Evolutionary conservation across 2,888 invertebrate species (phyloP).

Genomic region (Mycalesis mineus): DNA sequence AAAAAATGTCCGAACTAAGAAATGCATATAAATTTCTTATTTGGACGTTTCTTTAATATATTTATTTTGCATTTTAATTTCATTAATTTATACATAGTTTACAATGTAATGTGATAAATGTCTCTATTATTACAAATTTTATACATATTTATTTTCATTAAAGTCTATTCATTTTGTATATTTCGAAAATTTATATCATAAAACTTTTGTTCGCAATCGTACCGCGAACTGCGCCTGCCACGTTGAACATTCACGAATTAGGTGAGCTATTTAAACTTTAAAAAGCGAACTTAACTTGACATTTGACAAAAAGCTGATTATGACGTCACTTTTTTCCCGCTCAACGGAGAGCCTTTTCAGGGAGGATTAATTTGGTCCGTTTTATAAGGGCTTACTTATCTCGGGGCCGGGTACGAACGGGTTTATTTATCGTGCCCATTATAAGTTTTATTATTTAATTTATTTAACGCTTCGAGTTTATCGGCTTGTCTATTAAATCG

Average conservation of each 20-base stretch:
- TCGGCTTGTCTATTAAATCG: constrained; percentile 74
- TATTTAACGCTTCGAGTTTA: constrained; percentile 73
- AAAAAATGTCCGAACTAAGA: too few relatives aligned
- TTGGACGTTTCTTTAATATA: too few relatives aligned
- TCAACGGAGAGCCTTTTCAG: constrained; percentile 62
- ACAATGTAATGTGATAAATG: too few relatives aligned
- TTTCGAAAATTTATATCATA: constrained; percentile 4
- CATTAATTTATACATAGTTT: too few relatives aligned
- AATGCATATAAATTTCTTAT: too few relatives aligned
- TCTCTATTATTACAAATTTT: too few relatives aligned
- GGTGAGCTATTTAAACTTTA: constrained; percentile 65
- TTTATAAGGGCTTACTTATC: constrained; percentile 76
- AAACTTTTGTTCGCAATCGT: constrained; percentile 36
- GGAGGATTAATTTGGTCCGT: constrained; percentile 73
- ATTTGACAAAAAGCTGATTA: constrained; percentile 78
- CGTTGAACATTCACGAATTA: constrained; percentile 44
- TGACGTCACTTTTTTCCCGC: constrained; percentile 68
- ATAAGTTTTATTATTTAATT: constrained; percentile 78
- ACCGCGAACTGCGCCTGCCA: constrained; percentile 27
- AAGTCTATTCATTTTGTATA: not conserved
- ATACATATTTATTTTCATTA: too few relatives aligned
- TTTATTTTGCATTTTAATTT: too few relatives aligned
- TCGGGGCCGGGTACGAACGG: constrained; percentile 62
- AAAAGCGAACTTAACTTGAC: constrained; percentile 67
- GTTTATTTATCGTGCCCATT: constrained; percentile 74